Evolutionary conservation across 2,888 invertebrate genomes (phyloP).

Genomic region (Ptychoptera contaminata): DNA sequence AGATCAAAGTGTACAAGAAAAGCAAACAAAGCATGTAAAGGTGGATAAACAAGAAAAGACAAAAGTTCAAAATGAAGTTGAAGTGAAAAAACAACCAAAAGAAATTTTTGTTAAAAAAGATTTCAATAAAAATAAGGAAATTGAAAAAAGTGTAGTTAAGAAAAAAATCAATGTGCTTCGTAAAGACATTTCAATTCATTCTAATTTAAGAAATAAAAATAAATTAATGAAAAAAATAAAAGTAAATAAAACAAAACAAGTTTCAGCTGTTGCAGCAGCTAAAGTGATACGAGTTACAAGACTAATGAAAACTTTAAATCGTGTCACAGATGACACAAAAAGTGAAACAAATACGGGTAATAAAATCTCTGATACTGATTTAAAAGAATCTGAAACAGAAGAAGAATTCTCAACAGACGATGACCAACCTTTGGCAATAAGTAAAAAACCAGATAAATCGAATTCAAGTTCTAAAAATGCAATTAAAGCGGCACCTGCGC

Average conservation of each 20-base stretch:
- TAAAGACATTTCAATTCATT: conserved; percentile 5
- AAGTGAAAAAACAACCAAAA: neutral
- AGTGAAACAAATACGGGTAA: neutral
- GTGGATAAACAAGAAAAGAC: neutral
- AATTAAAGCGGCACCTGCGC: neutral
- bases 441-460: conserved; percentile 3
- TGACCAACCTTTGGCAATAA: conserved; percentile 33
- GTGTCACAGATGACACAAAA: neutral
- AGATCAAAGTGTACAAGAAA: neutral
- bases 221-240: neutral
- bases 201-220: neutral
- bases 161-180: neutral
- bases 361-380: neutral
- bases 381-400: conserved; percentile 5
- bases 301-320: conserved; percentile 15
- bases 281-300: conserved; percentile 24
- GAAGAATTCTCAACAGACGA: conserved; percentile 37
- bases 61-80: neutral
- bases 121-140: neutral
- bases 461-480: conserved; percentile 7
- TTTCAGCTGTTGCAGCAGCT: conserved; percentile 26
- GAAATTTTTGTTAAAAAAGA: neutral
- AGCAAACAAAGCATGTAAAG: neutral
- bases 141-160: conserved; percentile 2
- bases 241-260: conserved; percentile 7